Conservation (phyloP, 2,113 vertebrate genomes). For the Bostrychus sinensis region DNA sequence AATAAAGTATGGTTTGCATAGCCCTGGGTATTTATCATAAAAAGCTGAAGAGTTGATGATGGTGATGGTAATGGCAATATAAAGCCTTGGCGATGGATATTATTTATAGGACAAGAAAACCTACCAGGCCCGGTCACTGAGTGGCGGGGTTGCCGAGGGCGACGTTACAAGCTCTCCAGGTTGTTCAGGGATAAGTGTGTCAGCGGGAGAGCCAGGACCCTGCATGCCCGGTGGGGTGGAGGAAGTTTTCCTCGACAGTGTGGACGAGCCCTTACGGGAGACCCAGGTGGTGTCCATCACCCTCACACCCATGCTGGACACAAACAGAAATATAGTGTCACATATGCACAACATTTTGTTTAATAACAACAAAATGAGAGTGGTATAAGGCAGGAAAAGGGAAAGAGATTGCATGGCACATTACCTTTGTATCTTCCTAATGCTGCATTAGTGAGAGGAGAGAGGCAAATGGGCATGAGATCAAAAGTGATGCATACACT, state of each 20-base stretch:
- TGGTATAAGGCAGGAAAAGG: neutral
- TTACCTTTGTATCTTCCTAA: constrained; percentile 99
- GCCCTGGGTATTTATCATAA: constrained; percentile 23
- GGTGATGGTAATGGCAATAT: constrained; percentile 33
- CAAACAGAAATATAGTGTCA: constrained; percentile 23
- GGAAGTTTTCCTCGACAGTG: constrained; percentile 82
- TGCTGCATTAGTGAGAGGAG: constrained; percentile 89
- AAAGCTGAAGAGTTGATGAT: constrained; percentile 35
- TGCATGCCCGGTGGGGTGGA: constrained; percentile 88
- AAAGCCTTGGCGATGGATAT: constrained; percentile 10
- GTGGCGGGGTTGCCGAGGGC: constrained; percentile 84
- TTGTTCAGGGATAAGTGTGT: constrained; percentile 88
- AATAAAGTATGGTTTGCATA: constrained; percentile 28
- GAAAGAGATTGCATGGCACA: constrained; percentile 62
- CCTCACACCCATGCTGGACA: constrained; percentile 93
- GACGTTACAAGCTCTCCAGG: constrained; percentile 77
- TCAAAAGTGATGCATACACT: constrained; percentile 54
- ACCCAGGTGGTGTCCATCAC: constrained; percentile 99
- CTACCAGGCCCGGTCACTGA: constrained; percentile 88
- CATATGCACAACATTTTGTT: neutral
- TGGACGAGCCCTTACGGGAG: constrained; percentile 90
- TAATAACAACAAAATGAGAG: neutral
- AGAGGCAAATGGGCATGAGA: constrained; percentile 72
- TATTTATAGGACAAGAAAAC: constrained; percentile 46
- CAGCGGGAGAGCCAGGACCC: constrained; percentile 84